Evolutionary conservation across 2,888 invertebrate species (phyloP).

Genomic region (Agonopterix alstromeriana): DNA sequence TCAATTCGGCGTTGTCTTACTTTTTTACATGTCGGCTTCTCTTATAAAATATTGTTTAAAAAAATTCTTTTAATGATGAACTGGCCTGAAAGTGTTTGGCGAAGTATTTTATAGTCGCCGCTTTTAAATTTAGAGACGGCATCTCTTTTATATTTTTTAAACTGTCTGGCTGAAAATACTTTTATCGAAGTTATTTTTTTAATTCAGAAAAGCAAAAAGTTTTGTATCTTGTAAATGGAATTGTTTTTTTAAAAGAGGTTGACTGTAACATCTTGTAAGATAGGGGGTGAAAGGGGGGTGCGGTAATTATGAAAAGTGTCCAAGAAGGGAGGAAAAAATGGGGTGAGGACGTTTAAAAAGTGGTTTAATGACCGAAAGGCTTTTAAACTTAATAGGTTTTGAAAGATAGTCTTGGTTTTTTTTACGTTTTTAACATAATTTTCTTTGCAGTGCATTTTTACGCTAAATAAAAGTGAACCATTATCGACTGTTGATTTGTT

Average conservation of each 20-base stretch:
- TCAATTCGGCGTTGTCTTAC: conserved; percentile 51
- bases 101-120: conserved; percentile 20
- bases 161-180: conserved; percentile 15
- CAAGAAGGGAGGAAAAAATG: conserved; percentile 53
- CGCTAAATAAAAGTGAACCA: too few relatives aligned
- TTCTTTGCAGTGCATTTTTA: too few relatives aligned
- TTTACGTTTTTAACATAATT: too few relatives aligned
- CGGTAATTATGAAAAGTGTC: conserved; percentile 75
- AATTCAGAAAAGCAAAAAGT: conserved; percentile 10
- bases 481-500: too few relatives aligned
- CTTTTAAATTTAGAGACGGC: conserved; percentile 9
- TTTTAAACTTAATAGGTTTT: conserved; percentile 71
- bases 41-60: conserved; percentile 49
- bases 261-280: conserved; percentile 67
- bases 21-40: conserved; percentile 41
- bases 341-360: conserved; percentile 60
- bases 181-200: conserved; percentile 9
- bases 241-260: conserved; percentile 30
- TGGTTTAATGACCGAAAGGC: conserved; percentile 66
- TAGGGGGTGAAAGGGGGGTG: conserved; percentile 32
- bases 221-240: conserved; percentile 22
- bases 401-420: conserved; percentile 40
- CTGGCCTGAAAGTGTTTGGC: conserved; percentile 27
- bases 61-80: conserved; percentile 56
- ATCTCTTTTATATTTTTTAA: conserved; percentile 15